A percentile compares a stretch with the other conserved stretches of the same genome.
phyloP scores from a whole-genome alignment of 1,140 invertebrate genomes.

The Forficula auricularia region DNA sequence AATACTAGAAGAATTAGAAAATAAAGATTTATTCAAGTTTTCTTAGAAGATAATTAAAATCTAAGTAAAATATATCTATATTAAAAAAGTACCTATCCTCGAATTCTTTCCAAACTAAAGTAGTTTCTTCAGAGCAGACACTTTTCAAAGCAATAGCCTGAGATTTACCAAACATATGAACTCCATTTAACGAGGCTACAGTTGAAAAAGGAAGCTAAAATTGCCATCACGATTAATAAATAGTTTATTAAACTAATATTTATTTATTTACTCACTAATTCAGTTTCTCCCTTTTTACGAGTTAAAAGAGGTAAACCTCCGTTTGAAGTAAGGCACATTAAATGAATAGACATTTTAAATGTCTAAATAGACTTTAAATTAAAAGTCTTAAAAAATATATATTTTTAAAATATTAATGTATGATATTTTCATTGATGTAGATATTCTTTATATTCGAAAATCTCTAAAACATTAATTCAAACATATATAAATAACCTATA shows the following conservation, averaged over 20 bases:
- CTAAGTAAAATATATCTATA: too few relatives aligned
- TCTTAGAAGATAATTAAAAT: too few relatives aligned
- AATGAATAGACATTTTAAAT: slow-evolving; percentile 40
- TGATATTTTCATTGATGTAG: too few relatives aligned
- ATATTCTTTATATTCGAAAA: too few relatives aligned
- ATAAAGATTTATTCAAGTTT: background rate
- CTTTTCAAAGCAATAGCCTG: slow-evolving; percentile 44
- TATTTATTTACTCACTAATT: slow-evolving; percentile 43
- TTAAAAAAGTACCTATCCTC: slow-evolving; percentile 30
- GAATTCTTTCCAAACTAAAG: slow-evolving; percentile 58
- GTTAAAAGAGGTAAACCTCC: slow-evolving; percentile 54
- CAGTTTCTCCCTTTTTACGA: slow-evolving; percentile 43
- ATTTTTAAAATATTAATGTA: too few relatives aligned
- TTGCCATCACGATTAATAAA: background rate
- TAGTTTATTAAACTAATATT: background rate
- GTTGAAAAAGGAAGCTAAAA: slow-evolving; percentile 58
- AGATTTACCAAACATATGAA: slow-evolving; percentile 66
- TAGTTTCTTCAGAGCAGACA: slow-evolving; percentile 47
- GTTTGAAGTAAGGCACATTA: slow-evolving; percentile 47
- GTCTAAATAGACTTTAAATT: too few relatives aligned
- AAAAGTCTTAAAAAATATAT: too few relatives aligned
- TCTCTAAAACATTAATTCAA: too few relatives aligned
- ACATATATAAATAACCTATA: too few relatives aligned
- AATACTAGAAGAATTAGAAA: slow-evolving; percentile 26
- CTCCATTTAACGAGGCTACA: slow-evolving; percentile 61